Evolutionary conservation across 1,140 invertebrate genomes (phyloP), one percentile per base, ranked within the genome.

Genomic region (Augochlora pura): DNA sequence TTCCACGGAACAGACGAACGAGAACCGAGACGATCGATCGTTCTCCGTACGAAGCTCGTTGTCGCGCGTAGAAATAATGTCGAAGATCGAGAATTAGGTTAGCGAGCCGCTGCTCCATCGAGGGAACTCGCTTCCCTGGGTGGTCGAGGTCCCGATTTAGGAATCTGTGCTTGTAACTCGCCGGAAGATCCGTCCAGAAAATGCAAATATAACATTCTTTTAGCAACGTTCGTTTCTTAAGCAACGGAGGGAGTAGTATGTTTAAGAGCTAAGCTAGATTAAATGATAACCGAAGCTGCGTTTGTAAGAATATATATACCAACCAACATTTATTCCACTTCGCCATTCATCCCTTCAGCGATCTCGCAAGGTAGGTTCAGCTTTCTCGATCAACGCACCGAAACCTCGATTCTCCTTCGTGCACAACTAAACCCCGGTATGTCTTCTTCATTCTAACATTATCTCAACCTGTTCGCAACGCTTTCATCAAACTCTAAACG

Each of bases 301-400:
- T 18, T 52, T 16, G 16, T 46, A 42, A 74, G 38, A 74, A 65
- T 65, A 54, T 52, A 46, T 4, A 57, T 65, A 60, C 39, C 54
- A 39, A 76, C 60, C 39, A 60, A 68, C 62, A 39, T 49, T 32
- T 59, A 71, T 49, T 77, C 67, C 66, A 63, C 60, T 71, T 62
- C 62, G 75, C 57, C 67, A 52, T 52, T 71, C 67, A 77, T 71
- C 66, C 38, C 38, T 77, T 70, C 75, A 63, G 27, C 54, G 42
- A 46, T 9, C 21, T 21, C 25, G 27, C 27, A 70, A 77, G 75
- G 75, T 77, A 77, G 75, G 75, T 77, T 39, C 68, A 52, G 49
- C 49, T 52, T 52, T 52, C 49, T 52, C 49, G 49, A 52, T 52
- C 49, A 52, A 18, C 49, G 16, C 49, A 5, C 16, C 49, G 49